Conservation (phyloP, 2,113 vertebrate species). For the Peromyscus leucopus region DNA sequence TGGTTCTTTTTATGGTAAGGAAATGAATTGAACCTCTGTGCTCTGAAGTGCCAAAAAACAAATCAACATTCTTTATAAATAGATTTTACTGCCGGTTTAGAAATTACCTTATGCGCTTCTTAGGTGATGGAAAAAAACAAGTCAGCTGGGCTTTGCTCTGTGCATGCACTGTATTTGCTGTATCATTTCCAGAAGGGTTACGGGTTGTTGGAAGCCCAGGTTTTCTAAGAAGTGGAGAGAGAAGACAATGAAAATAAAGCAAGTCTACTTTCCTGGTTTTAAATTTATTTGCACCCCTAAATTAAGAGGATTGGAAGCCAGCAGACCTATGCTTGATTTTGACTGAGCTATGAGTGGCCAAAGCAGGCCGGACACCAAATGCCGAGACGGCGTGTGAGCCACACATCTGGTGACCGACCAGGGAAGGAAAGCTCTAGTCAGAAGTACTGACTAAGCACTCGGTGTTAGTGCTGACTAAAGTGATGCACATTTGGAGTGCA, state of each 20-base stretch:
- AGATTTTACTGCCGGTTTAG: conserved; percentile 84
- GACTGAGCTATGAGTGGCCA: neutral
- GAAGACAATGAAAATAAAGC: conserved; percentile 61
- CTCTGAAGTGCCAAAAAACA: conserved; percentile 83
- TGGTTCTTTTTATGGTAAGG: conserved; percentile 78
- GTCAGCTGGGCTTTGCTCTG: conserved; percentile 63
- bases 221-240: conserved; percentile 55
- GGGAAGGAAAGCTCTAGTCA: neutral
- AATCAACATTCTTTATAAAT: conserved; percentile 86
- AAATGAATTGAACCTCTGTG: conserved; percentile 82
- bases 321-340: neutral
- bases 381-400: neutral
- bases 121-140: conserved; percentile 82
- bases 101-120: conserved; percentile 82
- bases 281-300: neutral
- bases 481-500: neutral
- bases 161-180: conserved; percentile 67
- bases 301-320: neutral
- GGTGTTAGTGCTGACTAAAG: neutral
- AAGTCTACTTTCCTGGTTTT: neutral
- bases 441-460: neutral
- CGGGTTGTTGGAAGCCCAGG: conserved; percentile 11
- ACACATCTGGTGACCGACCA: neutral
- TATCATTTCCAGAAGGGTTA: conserved; percentile 78
- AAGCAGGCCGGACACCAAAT: neutral